Conservation (phyloP, 2,888 invertebrate genomes). For the Drosophila dives region DNA sequence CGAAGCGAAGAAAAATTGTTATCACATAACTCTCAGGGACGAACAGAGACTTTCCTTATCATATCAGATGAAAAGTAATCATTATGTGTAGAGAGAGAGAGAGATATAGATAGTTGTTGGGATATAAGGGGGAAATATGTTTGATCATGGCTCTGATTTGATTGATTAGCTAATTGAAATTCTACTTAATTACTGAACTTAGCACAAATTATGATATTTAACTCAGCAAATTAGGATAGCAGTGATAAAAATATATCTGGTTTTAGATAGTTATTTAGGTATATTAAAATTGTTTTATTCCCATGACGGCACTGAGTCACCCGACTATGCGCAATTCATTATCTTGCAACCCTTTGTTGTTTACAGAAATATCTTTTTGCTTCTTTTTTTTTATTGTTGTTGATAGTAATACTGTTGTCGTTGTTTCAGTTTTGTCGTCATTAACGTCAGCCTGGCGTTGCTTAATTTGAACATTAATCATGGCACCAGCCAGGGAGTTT, state of each 20-base stretch:
- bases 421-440: slow-evolving; percentile 65
- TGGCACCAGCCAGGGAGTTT: slow-evolving; percentile 37
- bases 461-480: slow-evolving; percentile 80
- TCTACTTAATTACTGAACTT: slow-evolving; percentile 4
- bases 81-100: not conserved
- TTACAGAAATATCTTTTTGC: slow-evolving; percentile 37
- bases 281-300: not conserved
- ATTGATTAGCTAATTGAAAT: slow-evolving; percentile 35
- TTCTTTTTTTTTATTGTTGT: slow-evolving; percentile 16
- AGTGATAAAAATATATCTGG: slow-evolving; percentile 4
- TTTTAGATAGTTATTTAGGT: slow-evolving; percentile 1
- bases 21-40: slow-evolving; percentile 58
- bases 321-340: slow-evolving; percentile 31
- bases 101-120: not conserved
- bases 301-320: slow-evolving; percentile 1
- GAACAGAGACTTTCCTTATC: not conserved
- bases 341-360: slow-evolving; percentile 43
- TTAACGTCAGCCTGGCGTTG: slow-evolving; percentile 72
- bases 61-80: slow-evolving; percentile 21
- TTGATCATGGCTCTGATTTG: slow-evolving; percentile 13
- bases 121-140: slow-evolving; percentile 18
- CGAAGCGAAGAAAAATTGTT: slow-evolving; percentile 49
- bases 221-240: not conserved
- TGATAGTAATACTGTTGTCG: slow-evolving; percentile 49
- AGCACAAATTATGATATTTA: slow-evolving; percentile 7